These are phyloP conservation scores for Gouania willdenowi DNA, from an alignment of 2,797 vertebrate species.

Conservation along the genomic window DNA sequence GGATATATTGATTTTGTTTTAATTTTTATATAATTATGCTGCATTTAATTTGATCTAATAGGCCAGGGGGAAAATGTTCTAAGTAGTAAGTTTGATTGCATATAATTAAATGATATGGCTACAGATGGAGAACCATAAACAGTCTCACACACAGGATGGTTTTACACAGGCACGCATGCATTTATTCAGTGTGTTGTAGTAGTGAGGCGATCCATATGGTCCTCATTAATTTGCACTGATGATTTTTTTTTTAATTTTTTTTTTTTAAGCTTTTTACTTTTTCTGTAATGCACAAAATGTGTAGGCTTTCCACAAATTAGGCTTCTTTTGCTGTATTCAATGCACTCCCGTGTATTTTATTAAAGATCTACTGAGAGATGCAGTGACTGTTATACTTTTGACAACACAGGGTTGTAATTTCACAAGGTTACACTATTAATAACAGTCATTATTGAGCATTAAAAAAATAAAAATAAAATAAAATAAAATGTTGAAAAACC, in stretches of 20 bases:
- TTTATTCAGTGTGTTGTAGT: conserved; percentile 14
- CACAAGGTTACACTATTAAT: no score
- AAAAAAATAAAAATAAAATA: no score
- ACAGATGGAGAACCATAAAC: conserved; percentile 22
- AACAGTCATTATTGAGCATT: no score
- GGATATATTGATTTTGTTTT: conserved; percentile 70
- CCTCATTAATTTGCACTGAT: conserved; percentile 28
- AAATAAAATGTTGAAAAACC: no score
- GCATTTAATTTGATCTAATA: conserved; percentile 65
- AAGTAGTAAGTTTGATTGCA: conserved; percentile 67
- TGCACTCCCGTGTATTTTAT: no score
- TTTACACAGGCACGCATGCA: conserved; percentile 3
- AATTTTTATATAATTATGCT: conserved; percentile 53
- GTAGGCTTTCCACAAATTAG: no score
- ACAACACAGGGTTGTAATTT: no score
- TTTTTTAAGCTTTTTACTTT: not conserved
- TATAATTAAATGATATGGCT: conserved; percentile 56
- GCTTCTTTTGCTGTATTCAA: no score
- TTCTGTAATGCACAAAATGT: no score
- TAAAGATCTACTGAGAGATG: no score
- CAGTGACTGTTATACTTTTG: no score
- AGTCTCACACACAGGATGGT: conserved; percentile 5
- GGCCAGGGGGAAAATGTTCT: conserved; percentile 52
- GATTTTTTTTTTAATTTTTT: no score
- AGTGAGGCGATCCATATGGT: conserved; percentile 29